Conservation (phyloP, 2,797 vertebrate species). For the Intellagama lesueurii region DNA sequence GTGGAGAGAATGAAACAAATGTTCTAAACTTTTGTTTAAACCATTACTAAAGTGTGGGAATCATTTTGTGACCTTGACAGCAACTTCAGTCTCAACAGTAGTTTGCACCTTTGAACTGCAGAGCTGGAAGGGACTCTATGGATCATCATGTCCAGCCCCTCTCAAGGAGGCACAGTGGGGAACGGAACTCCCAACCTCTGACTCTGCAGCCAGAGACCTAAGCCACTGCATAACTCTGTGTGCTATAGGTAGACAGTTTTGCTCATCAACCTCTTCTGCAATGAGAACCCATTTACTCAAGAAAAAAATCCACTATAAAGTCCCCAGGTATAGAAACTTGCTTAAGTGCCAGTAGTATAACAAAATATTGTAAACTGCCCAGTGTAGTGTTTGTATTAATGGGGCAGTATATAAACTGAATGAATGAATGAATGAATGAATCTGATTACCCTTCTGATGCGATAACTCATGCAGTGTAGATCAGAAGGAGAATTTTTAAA, state of each 20-base stretch:
- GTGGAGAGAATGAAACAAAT: background rate
- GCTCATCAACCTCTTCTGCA: slow-evolving; percentile 61
- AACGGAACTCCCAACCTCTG: too few species aligned
- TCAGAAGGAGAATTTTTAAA: background rate
- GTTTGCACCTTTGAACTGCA: background rate
- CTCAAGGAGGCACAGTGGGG: too few species aligned
- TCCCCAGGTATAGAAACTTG: slow-evolving; percentile 33
- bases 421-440: too few species aligned
- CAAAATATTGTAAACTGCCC: too few species aligned
- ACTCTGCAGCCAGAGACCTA: too few species aligned
- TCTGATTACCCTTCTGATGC: background rate
- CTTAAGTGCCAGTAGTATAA: slow-evolving; percentile 13
- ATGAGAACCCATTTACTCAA: slow-evolving; percentile 37
- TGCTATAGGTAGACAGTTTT: slow-evolving; percentile 68
- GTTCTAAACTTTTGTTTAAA: background rate
- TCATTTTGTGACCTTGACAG: background rate
- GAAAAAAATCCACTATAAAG: slow-evolving; percentile 44
- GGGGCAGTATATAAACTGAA: too few species aligned
- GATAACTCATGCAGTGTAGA: background rate
- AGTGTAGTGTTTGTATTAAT: too few species aligned
- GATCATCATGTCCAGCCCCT: too few species aligned
- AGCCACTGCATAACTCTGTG: background rate
- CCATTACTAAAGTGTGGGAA: too few species aligned
- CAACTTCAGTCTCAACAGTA: background rate
- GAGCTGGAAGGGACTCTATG: too few species aligned